These are phyloP conservation scores for Sclerurus mexicanus DNA, from an alignment of 2,113 vertebrate species.

Conservation along the genomic window DNA sequence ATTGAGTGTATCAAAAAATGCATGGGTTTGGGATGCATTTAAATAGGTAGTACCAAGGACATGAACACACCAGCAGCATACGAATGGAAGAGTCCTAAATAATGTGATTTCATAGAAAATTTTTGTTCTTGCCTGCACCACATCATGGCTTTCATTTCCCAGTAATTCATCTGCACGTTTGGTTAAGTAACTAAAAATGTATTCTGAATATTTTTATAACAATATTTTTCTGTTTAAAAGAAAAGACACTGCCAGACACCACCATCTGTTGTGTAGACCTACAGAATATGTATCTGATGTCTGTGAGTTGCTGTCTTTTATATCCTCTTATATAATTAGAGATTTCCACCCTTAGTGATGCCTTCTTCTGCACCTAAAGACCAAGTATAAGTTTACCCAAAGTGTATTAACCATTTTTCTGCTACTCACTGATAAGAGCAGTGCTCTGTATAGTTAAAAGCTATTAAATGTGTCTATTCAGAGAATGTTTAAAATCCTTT, in stretches of 20 bases:
- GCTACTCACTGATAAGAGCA: constrained; percentile 71
- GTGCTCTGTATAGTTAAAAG: constrained; percentile 66
- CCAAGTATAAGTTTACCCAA: constrained; percentile 67
- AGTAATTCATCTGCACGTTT: constrained; percentile 74
- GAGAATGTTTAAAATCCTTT: constrained; percentile 70
- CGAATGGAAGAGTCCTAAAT: constrained; percentile 42
- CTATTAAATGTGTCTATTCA: constrained; percentile 71
- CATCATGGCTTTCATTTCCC: constrained; percentile 63
- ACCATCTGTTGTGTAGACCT: constrained; percentile 81
- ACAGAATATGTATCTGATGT: constrained; percentile 75
- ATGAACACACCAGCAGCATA: background rate
- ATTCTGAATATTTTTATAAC: constrained; percentile 81
- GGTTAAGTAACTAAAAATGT: constrained; percentile 77
- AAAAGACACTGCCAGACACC: constrained; percentile 79
- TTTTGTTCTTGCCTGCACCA: background rate
- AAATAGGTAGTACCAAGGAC: background rate
- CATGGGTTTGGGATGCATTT: constrained; percentile 42
- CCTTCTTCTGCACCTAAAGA: constrained; percentile 66
- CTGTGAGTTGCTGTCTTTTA: constrained; percentile 75
- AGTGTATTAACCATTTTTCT: constrained; percentile 77
- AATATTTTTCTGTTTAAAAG: constrained; percentile 78
- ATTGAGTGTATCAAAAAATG: constrained; percentile 62
- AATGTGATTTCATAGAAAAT: constrained; percentile 49
- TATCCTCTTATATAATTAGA: constrained; percentile 77
- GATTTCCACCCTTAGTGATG: constrained; percentile 65